phyloP scores from a whole-genome alignment of 2,113 vertebrate species.

The Ia io region DNA sequence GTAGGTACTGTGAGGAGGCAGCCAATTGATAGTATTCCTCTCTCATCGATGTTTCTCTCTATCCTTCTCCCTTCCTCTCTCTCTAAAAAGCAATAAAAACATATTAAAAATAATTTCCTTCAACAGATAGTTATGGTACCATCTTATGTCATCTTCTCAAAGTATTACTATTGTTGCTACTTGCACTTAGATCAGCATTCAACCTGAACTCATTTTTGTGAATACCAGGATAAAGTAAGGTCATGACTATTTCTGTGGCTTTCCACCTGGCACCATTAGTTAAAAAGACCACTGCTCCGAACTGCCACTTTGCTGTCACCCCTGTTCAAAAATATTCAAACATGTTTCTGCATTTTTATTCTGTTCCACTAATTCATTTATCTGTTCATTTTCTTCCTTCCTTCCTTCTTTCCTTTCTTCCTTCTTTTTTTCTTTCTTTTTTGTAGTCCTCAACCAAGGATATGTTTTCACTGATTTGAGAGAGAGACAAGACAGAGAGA shows the following conservation, averaged over 20 bases:
- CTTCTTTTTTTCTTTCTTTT: no score
- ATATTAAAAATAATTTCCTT: neutral
- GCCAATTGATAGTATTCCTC: no score
- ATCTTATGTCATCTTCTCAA: neutral
- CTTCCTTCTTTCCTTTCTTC: no score
- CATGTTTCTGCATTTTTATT: neutral
- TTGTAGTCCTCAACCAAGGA: neutral
- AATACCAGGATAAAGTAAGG: neutral
- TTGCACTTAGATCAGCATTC: neutral
- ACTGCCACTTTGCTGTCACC: neutral
- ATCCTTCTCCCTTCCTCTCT: no score
- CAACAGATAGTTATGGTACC: neutral
- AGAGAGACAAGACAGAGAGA: no score
- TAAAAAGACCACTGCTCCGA: neutral
- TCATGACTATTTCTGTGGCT: neutral
- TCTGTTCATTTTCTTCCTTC: neutral
- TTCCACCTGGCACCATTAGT: neutral
- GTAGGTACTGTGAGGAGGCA: no score
- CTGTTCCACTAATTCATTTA: neutral
- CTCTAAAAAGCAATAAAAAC: no score
- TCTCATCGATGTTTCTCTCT: no score
- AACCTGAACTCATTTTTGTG: neutral
- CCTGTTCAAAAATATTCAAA: neutral
- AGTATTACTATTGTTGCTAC: neutral
- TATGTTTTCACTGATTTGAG: neutral